A percentile compares a stretch with the other conserved stretches of the same genome.
Conservation (phyloP, 2,888 invertebrate genomes). For the Drosophila falleni region DNA sequence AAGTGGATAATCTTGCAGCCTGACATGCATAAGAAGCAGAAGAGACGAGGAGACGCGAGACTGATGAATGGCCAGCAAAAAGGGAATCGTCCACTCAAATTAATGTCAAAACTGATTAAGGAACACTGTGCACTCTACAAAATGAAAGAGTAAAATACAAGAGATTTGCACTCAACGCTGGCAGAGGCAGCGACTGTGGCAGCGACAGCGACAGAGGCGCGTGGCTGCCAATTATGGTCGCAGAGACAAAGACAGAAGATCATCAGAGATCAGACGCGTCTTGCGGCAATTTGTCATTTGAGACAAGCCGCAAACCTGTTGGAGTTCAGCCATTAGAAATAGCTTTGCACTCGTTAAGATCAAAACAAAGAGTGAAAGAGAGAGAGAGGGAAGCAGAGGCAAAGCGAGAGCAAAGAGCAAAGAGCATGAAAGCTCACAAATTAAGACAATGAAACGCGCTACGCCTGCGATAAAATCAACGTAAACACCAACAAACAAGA, state of each 20-base stretch:
- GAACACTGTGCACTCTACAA: conserved; percentile 42
- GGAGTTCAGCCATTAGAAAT: conserved; percentile 51
- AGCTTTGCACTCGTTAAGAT: conserved; percentile 36
- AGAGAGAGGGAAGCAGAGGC: not conserved
- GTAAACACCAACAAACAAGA: conserved; percentile 71
- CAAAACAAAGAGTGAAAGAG: conserved; percentile 19
- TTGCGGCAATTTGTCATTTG: conserved; percentile 62
- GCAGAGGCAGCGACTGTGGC: too few relatives aligned
- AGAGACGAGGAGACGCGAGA: not conserved
- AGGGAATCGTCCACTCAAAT: conserved; percentile 78
- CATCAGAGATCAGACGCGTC: conserved; percentile 38
- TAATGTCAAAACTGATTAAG: conserved; percentile 83
- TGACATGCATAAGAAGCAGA: conserved; percentile 68
- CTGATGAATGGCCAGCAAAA: conserved; percentile 61
- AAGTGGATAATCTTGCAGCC: conserved; percentile 80
- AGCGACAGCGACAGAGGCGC: too few relatives aligned
- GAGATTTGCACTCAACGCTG: conserved; percentile 1
- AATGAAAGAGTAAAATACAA: conserved; percentile 14
- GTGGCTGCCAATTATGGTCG: too few relatives aligned
- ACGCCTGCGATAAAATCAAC: conserved; percentile 76
- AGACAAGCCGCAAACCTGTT: conserved; percentile 63
- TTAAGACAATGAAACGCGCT: conserved; percentile 82
- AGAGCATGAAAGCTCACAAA: conserved; percentile 58
- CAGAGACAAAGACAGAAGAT: conserved; percentile 3
- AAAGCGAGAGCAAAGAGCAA: not conserved